Conservation (phyloP, 2,797 vertebrate genomes). For the Dryobates pubescens region DNA sequence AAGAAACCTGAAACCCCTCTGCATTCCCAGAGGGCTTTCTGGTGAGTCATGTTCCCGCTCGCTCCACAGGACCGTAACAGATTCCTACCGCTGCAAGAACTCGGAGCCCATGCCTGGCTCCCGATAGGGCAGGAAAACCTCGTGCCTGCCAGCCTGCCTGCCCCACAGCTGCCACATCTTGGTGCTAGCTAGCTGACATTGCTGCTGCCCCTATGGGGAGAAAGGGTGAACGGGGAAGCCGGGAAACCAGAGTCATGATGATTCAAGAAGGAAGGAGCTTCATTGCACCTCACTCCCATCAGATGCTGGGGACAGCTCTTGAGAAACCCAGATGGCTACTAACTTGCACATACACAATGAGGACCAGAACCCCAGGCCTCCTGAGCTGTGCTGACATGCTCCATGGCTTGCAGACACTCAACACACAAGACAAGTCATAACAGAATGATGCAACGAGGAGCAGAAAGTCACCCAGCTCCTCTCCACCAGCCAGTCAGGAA, state of each 20-base stretch:
- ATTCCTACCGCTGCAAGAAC: slow-evolving; percentile 18
- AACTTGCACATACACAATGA: rapidly evolving
- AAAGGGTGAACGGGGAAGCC: not conserved
- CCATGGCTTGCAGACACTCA: not conserved
- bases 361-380: not conserved
- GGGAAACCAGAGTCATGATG: not conserved
- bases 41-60: slow-evolving; percentile 34
- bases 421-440: rapidly evolving
- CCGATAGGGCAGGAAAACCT: not conserved
- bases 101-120: not conserved
- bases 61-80: not conserved
- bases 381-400: not conserved
- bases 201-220: not conserved
- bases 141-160: not conserved
- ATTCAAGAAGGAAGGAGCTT: not conserved
- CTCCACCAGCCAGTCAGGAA: not conserved
- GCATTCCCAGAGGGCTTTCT: slow-evolving; percentile 17
- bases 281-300: not conserved
- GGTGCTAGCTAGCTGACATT: not conserved
- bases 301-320: not conserved
- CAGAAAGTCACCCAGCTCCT: not conserved
- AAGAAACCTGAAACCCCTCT: slow-evolving; percentile 47
- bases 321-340: not conserved
- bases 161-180: not conserved
- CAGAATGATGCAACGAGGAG: not conserved